Evolutionary conservation across 53 echinoderm and acorn worm species (phyloP), one percentile per base, ranked within the genome.

Genomic region (Patiria pectinifera): DNA sequence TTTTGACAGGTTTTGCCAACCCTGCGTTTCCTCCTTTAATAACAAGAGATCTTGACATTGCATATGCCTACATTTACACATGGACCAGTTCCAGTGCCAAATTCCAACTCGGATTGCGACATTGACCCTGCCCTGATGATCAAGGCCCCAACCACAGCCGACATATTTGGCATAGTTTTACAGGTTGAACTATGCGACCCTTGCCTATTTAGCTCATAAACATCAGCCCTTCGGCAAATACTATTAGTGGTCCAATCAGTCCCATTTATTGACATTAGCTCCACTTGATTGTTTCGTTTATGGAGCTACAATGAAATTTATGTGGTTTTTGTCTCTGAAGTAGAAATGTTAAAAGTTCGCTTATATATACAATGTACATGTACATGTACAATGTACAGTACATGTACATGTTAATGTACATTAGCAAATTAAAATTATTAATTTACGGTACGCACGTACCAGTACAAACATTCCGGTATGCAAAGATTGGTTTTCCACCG

Each of bases 121-220:
- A 87, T 87, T 87, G 87, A 87, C 87, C 87, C 53, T 2, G 26
- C 15, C 75, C n/a, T 87, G 35, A 35, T 35, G 25, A 78, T 53
- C 87, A 77, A 23, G 23, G 60, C 49, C 78, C 53, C 15, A 21
- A 43, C n/a, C 19, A 21, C 1, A 24, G 59, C 53, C 77, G 76
- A 78, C 87, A 87, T 87, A 23, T 87, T 61, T 87, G 78, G 87
- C 78, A 87, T 87, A 87, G 15, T 77, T 87, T 60, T 87, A 87
- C 87, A 87, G 87, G 78, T 87, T 87, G 87, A 87, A 44, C 76
- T 87, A 11, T 44, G 58, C 60, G 87, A 87, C 87, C 87, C 59
- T 71, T 53, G 59, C 22, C 74, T 19, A 71, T 48, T 25, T 53
- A 53, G 46, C 86, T 86, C 74, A 74, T 44, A 86, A 14, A 86